Evolutionary conservation across 2,113 vertebrate species (phyloP), one percentile per base, ranked within the genome.

Genomic region (Indri indri): DNA sequence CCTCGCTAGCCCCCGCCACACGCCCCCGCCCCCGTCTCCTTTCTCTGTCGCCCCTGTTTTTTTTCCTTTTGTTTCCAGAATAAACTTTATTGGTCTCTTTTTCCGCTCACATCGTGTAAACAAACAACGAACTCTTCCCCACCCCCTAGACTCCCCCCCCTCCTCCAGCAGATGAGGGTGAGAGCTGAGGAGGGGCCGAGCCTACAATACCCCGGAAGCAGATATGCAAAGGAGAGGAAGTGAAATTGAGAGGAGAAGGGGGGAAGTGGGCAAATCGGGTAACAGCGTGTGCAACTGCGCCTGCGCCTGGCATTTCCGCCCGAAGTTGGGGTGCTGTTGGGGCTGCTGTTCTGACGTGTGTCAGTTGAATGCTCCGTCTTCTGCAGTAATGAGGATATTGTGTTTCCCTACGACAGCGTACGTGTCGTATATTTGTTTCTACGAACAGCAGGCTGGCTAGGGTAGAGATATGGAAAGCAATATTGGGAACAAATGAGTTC

Each of bases 61-160:
- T 96, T 96, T 94, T 90, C 80, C 97, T 97, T 97, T 97, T 98
- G 94, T 98, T 97, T 97, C 97, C 97, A 97, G 97, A 97, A 98
- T 98, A 98, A 98, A 98, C 97, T 98, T 98, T 98, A 98, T 98
- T 98, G 97, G 98, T 98, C 97, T 98, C 98, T 97, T 96, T 98
- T 98, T 98, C 98, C 98, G 97, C 97, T 98, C 98, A 98, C 97
- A 98, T 97, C 98, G 96, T 98, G 98, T 98, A 98, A 98, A 98
- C 97, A 98, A 97, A 98, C 97, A 98, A 97, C 91, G 93, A 97
- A 95, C 97, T 96, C 96, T 94, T 95, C 97, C 96, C 98, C 97
- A 96, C 97, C 97, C 97, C 97, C 91, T 97, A 18, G 66, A 6
- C 96, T 96, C 91, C 95, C 96, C 47, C 96, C 97, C 97, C 97